Evolutionary conservation across 2,888 invertebrate genomes (phyloP), one percentile per base, ranked within the genome.

Genomic region (Lasioglossum calceatum): DNA sequence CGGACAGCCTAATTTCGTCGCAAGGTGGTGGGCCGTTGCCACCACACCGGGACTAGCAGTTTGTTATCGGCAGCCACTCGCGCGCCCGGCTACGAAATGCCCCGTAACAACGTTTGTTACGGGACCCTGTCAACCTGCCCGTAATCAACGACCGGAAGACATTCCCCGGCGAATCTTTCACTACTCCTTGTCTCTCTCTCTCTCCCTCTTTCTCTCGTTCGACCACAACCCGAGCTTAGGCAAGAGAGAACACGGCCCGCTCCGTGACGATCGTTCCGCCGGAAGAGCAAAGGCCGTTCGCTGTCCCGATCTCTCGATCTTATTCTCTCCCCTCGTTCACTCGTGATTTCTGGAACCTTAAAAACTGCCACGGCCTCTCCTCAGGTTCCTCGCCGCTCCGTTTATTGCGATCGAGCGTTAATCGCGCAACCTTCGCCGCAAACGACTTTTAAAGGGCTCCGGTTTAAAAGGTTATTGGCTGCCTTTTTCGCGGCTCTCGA

Each of bases 1-100:
- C 92, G 89, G 92, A 92, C 92, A 92, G 93, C 89, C 94, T 93
- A 94, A 94, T 94, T 94, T 93, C 91, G 92, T 93, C 90, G 81
- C 88, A 85, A 86, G 80, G 87, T 82, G 89, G 78, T 82, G 81
- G 88, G 84, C 81, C 83, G 73, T 50, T 67, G 36, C 67, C 81
- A 76, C 76, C 81, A 42, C 72, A 32, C 61, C 64, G 80, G 71
- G 39, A 70, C 27, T 36, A 71, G 82, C 84, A 86, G 87, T 88
- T 87, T 87, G 85, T 90, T 89, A 90, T 90, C 85, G 85, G 85
- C 39, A 75, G 77, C 42, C 77, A 77, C 87, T 84, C 85, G 77
- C 71, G 76, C 54, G 54, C 54, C 80, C 77, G 42, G 76, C 80
- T 86, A 81, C 87, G 85, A 88, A 90, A 89, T 84, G 70, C 70